Base-by-base conservation (phyloP, 1,140 invertebrate genomes). In the Geopemphigus sp. region DNA sequence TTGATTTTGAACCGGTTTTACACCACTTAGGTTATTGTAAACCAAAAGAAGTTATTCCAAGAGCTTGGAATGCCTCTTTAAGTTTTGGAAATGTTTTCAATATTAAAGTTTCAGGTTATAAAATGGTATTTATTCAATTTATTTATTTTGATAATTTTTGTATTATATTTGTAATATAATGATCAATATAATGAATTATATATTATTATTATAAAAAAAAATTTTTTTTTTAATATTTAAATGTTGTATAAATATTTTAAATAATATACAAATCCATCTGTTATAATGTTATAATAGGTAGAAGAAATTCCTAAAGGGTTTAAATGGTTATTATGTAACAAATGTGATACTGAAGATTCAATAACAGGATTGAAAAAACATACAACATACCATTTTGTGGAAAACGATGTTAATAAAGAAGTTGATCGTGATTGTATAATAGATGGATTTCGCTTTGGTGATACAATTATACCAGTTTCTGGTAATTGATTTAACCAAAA, bases 361-460 rank as follows among this genome's bases (percentile, higher is more conserved):
- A 61, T 76, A 45, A 61, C 73, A 24, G 29, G 5, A 61, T 24
- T 61, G 19, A 47, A 47, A 29, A 76, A 57, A 26, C 54, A 61
- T 8, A 76, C 39, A 45, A 26, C 39, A 12, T 76, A 76, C 6
- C 61, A 19, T 50, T 76, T 61, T 26, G 15, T 61, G 10, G n/a
- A 76, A 29, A 76, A 76, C 26, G 57, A 22, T 17, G 17, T 24
- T 17, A 15, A 76, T 47, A 50, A 22, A 76, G 22, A 59, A 61
- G 57, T 76, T 24, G 39, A 76, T 26, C 19, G 22, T 24, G 29
- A 59, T 19, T 1, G 61, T 76, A 45, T 76, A 76, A 76, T 76
- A 39, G 39, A 76, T 76, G 73, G 54, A 59, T 76, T 76, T 61
- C 32, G 57, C 12, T 76, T 76, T 76, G 73, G 73, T 61, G 73